Conservation (phyloP, 1,140 invertebrate species). For the Drosophila neocordata region DNA sequence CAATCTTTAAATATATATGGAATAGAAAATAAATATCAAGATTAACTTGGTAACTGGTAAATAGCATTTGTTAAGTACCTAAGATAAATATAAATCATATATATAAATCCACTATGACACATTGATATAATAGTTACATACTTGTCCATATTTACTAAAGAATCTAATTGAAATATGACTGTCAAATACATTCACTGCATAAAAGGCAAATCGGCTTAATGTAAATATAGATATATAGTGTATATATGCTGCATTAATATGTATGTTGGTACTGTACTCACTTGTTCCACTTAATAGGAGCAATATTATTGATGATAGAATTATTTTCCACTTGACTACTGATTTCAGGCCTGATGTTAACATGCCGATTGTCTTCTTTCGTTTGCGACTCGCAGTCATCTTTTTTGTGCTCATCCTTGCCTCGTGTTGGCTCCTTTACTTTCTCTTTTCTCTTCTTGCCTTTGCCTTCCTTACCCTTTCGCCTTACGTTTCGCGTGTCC, state of each 20-base stretch:
- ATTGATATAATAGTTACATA: too few relatives aligned
- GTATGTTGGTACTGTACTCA: constrained; percentile 62
- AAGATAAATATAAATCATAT: too few relatives aligned
- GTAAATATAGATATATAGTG: neutral
- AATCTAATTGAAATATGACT: constrained; percentile 6
- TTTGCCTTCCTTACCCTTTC: neutral
- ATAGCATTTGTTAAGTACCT: too few relatives aligned
- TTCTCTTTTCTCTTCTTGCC: constrained; percentile 19
- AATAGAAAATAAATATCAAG: too few relatives aligned
- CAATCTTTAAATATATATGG: too few relatives aligned
- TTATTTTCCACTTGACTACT: constrained; percentile 82
- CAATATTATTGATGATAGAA: constrained; percentile 81
- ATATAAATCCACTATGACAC: too few relatives aligned
- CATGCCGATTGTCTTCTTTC: constrained; percentile 52
- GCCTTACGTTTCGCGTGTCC: constrained; percentile 4
- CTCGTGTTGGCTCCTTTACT: constrained; percentile 10
- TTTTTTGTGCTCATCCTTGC: constrained; percentile 25
- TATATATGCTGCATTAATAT: too few relatives aligned
- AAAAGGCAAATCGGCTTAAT: neutral
- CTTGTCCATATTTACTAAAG: neutral
- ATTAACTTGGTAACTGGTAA: too few relatives aligned
- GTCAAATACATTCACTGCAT: neutral
- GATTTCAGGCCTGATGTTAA: constrained; percentile 65
- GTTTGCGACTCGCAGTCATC: constrained; percentile 45
- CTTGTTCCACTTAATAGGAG: constrained; percentile 76